Evolutionary conservation across 2,888 invertebrate genomes (phyloP).

Genomic region (Rotaria socialis): DNA sequence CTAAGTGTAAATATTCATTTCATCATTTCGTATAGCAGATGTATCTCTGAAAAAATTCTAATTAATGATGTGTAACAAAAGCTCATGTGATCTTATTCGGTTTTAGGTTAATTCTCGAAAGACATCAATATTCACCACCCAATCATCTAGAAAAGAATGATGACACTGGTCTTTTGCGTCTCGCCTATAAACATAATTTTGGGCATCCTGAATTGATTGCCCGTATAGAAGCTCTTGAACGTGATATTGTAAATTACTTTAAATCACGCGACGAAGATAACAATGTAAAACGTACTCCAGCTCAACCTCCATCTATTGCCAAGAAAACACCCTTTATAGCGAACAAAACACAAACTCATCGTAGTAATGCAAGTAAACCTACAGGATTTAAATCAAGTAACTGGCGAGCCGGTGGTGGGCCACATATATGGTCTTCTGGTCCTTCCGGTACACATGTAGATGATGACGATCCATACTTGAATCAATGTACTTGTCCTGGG

Average conservation of each 20-base stretch:
- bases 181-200: neutral
- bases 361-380: neutral
- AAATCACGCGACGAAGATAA: neutral
- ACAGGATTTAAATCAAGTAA: neutral
- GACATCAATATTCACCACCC: neutral
- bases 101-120: neutral
- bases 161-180: neutral
- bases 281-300: neutral
- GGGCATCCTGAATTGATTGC: neutral
- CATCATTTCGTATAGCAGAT: too few species aligned
- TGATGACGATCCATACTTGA: neutral
- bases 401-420: neutral
- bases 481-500: constrained; percentile 8
- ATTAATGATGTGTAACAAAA: neutral
- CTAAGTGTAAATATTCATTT: too few species aligned
- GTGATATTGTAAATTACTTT: neutral
- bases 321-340: neutral
- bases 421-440: neutral
- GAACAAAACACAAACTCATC: neutral
- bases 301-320: neutral
- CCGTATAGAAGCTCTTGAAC: neutral
- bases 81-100: neutral
- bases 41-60: too few species aligned
- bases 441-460: neutral
- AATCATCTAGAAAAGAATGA: neutral